A percentile compares a stretch with the other conserved stretches of the same genome.
These are phyloP conservation scores for Neopipo cinnamomea DNA, from an alignment of 2,113 vertebrate genomes.

Conservation along the genomic window DNA sequence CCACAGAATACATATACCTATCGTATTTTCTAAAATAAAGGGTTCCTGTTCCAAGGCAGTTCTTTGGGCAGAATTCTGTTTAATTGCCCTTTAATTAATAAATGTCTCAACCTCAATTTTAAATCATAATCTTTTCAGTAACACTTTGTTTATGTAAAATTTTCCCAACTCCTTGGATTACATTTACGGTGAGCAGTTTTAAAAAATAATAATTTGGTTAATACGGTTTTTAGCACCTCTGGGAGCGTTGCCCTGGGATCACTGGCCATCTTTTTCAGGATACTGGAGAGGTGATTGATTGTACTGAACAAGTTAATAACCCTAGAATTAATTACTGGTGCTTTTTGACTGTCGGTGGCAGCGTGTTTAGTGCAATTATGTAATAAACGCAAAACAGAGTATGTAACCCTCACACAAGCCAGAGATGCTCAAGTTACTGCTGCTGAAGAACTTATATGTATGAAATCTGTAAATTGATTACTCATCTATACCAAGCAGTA, in stretches of 20 bases:
- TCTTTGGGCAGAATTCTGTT: not conserved
- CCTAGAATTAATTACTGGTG: not conserved
- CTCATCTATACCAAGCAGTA: not conserved
- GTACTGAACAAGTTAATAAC: not conserved
- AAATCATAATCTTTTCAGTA: not conserved
- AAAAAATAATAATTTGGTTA: not conserved
- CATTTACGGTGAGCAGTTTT: not conserved
- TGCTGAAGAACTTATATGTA: not conserved
- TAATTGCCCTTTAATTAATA: not conserved
- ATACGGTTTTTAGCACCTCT: not conserved
- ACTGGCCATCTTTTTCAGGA: not conserved
- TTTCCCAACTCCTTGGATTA: not conserved
- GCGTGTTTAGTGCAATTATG: not conserved
- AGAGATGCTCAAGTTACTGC: not conserved
- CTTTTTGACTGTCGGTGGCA: not conserved
- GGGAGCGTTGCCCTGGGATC: not conserved
- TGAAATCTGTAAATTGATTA: not conserved
- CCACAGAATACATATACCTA: not conserved
- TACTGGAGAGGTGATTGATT: not conserved
- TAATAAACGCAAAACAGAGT: not conserved
- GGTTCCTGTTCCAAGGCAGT: not conserved
- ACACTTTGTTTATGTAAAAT: not conserved
- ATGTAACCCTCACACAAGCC: not conserved
- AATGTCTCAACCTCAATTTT: not conserved
- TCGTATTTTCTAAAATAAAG: not conserved